These are phyloP conservation scores for Hydroisotoma schaefferi DNA, from an alignment of 2,888 invertebrate species.

Conservation along the genomic window DNA sequence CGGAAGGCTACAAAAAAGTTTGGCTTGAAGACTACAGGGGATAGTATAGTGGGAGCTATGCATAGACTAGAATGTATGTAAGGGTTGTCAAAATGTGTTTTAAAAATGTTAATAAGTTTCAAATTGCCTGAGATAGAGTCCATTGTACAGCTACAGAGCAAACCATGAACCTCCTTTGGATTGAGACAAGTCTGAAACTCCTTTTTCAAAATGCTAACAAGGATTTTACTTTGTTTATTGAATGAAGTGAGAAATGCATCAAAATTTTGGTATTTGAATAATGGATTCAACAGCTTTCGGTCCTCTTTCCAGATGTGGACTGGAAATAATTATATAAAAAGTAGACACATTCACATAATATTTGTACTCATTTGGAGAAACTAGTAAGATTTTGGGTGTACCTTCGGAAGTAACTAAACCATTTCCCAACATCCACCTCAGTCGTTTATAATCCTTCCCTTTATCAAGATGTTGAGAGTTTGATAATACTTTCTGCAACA, in stretches of 20 bases:
- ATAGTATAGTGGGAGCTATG: too few species aligned
- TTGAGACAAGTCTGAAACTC: not conserved
- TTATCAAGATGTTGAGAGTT: conserved; percentile 14
- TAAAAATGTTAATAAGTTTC: too few species aligned
- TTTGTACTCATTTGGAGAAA: too few species aligned
- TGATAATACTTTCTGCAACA: conserved; percentile 11
- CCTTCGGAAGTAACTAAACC: conserved; percentile 16
- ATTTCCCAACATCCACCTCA: conserved; percentile 15
- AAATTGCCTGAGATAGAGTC: conserved; percentile 5
- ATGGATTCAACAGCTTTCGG: conserved; percentile 17
- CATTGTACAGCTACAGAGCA: not conserved
- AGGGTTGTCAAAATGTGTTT: too few species aligned
- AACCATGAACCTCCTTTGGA: not conserved
- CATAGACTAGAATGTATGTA: too few species aligned
- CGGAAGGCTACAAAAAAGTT: too few species aligned
- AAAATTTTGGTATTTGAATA: conserved; percentile 18
- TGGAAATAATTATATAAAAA: too few species aligned
- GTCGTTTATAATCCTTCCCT: conserved; percentile 9
- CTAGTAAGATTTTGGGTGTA: too few species aligned
- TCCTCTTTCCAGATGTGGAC: conserved; percentile 15
- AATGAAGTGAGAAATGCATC: conserved; percentile 8
- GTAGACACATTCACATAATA: too few species aligned
- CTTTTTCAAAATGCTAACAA: not conserved
- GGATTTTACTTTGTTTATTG: conserved; percentile 6
- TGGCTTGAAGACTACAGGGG: too few species aligned